These are phyloP conservation scores for Pseudorhombus dupliciocellatus DNA, from an alignment of 2,113 vertebrate genomes.

Conservation along the genomic window DNA sequence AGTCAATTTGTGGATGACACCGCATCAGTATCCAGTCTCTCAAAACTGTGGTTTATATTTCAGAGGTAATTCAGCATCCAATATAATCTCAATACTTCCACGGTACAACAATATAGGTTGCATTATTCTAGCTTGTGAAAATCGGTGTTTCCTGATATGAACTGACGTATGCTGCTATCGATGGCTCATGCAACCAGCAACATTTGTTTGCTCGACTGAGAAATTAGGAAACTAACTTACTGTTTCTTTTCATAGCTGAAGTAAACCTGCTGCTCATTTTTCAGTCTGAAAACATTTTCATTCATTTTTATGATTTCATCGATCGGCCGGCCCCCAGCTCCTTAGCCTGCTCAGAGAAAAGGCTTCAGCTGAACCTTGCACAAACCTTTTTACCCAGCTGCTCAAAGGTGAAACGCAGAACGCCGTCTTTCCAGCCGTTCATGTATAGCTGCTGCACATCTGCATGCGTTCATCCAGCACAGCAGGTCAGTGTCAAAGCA, in stretches of 20 bases:
- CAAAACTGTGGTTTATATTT: too few species aligned
- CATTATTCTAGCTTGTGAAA: neutral
- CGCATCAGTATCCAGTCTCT: too few species aligned
- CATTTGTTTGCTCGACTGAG: neutral
- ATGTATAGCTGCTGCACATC: slow-evolving; percentile 83
- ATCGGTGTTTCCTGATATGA: too few species aligned
- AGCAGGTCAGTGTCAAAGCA: slow-evolving; percentile 86
- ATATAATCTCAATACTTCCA: too few species aligned
- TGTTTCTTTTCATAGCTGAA: neutral
- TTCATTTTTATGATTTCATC: neutral
- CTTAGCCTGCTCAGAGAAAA: neutral
- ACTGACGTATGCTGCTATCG: too few species aligned
- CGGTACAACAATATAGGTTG: neutral
- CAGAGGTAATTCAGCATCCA: too few species aligned
- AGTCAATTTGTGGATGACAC: too few species aligned
- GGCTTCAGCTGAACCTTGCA: slow-evolving; percentile 1
- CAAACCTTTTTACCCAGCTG: slow-evolving; percentile 71
- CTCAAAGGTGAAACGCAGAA: slow-evolving; percentile 39
- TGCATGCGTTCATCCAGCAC: slow-evolving; percentile 85
- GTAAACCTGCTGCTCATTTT: too few species aligned
- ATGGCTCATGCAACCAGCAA: neutral
- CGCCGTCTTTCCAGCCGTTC: slow-evolving; percentile 79
- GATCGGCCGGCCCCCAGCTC: neutral
- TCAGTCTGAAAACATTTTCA: neutral
- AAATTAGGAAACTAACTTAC: neutral